Evolutionary conservation across 1,140 invertebrate species (phyloP), one percentile per base, ranked within the genome.

Genomic region (Drosophila lini): DNA sequence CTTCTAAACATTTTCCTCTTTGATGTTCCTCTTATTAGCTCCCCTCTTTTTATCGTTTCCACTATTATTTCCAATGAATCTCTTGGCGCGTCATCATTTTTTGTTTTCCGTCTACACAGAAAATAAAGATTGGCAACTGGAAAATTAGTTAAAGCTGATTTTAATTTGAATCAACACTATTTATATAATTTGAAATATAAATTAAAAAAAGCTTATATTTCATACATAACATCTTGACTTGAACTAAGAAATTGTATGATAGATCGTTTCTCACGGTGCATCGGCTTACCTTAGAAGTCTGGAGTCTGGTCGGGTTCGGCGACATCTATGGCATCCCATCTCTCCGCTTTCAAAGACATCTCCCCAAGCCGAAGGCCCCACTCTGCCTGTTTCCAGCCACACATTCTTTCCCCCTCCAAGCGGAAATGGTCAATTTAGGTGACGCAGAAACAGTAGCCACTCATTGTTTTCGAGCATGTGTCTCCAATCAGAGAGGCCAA

Each of bases 401-500:
- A 61, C 32, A 64, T 61, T 28, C 36, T 40, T 38, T 13, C 32
- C 31, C 55, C 42, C 36, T 28, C 32, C 34, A 10, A 67, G 48
- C 81, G 81, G 81, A 85, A 85, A 85, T 75, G 81, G 64, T 85
- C 82, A 85, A 85, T 85, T 85, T 84, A 81, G 59, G 48, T 58
- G 61, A 58, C 80, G 68, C 75, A 79, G 70, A 71, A 68, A 69
- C 65, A 69, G 61, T 67, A 65, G 75, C 69, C 53, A 53, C 61
- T 73, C 81, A 81, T 78, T 85, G 74, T 85, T 74, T 85, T 67
- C 57, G 50, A 52, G 57, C 57, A 64, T 48, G 74, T 61, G 56
- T 68, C 68, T 61, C 61, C 61, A 55, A 48, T 47, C 52, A 45
- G 47, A 60, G 38, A 32, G 34, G 36, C 31, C 34, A 22, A 13